Evolutionary conservation across 2,797 vertebrate species (phyloP).

Genomic region (Bradypodion ventrale): DNA sequence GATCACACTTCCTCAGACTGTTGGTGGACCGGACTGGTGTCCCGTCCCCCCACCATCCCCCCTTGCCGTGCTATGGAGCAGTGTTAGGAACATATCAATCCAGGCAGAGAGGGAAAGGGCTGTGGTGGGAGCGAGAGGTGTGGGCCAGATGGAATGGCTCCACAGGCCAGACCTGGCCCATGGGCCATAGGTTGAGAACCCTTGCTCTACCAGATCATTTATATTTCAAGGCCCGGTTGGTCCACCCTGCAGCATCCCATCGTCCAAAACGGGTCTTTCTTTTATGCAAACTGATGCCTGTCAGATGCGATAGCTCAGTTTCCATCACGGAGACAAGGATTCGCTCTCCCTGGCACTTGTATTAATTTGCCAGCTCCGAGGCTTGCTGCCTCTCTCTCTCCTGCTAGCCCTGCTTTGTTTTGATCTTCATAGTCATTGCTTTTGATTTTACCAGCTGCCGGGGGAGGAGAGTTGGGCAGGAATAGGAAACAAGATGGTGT

Average conservation of each 20-base stretch:
- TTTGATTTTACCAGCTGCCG: background rate
- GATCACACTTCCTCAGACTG: no score
- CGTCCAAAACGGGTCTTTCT: conserved; percentile 11
- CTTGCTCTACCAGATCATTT: no score
- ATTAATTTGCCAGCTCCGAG: conserved; percentile 6
- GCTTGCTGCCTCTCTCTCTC: background rate
- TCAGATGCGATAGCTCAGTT: conserved; percentile 31
- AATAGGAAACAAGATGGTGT: background rate
- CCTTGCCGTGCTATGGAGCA: no score
- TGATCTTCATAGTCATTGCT: background rate
- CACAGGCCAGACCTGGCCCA: no score
- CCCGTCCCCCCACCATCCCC: no score
- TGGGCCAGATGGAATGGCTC: no score
- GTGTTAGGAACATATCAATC: no score
- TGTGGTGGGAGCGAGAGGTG: no score
- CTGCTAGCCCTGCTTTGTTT: background rate
- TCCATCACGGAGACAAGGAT: conserved; percentile 6
- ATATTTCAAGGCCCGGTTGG: background rate
- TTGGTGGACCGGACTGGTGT: no score
- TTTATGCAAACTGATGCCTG: conserved; percentile 37
- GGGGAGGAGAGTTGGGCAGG: no score
- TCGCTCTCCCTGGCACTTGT: background rate
- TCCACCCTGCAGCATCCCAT: background rate
- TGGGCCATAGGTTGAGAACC: no score
- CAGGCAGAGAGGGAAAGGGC: no score